Evolutionary conservation across 2,797 vertebrate species (phyloP).

Genomic region (Hoplostethus mediterraneus): DNA sequence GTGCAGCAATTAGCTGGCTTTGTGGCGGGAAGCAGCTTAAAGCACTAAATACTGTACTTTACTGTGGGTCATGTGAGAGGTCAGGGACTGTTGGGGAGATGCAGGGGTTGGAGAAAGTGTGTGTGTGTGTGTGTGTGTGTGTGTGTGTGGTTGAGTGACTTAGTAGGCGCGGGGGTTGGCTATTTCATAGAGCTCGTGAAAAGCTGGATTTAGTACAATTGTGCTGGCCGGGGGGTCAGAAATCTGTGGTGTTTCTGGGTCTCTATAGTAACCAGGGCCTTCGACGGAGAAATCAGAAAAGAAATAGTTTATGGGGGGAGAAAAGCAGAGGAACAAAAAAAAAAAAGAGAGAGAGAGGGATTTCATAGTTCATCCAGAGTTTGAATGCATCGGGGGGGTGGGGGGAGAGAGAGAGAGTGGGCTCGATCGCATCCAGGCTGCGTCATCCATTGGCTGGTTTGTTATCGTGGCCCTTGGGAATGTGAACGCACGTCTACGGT

Average conservation of each 20-base stretch:
- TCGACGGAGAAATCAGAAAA: slow-evolving; percentile 49
- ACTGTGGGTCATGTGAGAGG: slow-evolving; percentile 65
- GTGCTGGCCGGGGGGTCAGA: slow-evolving; percentile 62
- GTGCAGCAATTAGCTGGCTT: slow-evolving; percentile 74
- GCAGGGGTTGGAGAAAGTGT: slow-evolving; percentile 41
- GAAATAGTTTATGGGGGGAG: slow-evolving; percentile 42
- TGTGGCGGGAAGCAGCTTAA: slow-evolving; percentile 70
- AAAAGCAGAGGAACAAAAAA: background rate
- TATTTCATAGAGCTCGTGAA: slow-evolving; percentile 61
- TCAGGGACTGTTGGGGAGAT: slow-evolving; percentile 61
- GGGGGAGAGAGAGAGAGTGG: slow-evolving; percentile 12
- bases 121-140: slow-evolving; percentile 24
- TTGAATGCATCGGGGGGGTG: slow-evolving; percentile 26
- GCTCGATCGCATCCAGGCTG: slow-evolving; percentile 10
- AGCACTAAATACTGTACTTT: slow-evolving; percentile 70
- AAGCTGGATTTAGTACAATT: slow-evolving; percentile 65
- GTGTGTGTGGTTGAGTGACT: slow-evolving; percentile 35
- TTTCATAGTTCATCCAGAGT: slow-evolving; percentile 62
- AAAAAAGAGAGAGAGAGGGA: slow-evolving; percentile 13
- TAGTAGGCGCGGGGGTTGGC: slow-evolving; percentile 24
- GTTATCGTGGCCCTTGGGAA: slow-evolving; percentile 31
- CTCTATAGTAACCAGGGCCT: slow-evolving; percentile 59
- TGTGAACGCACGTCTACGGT: slow-evolving; percentile 28
- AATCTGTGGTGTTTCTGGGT: slow-evolving; percentile 63
- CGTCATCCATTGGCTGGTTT: slow-evolving; percentile 40